A percentile compares a stretch with the other conserved stretches of the same genome.
Evolutionary conservation across 2,888 invertebrate species (phyloP).

Genomic region (Onchidella celtica): DNA sequence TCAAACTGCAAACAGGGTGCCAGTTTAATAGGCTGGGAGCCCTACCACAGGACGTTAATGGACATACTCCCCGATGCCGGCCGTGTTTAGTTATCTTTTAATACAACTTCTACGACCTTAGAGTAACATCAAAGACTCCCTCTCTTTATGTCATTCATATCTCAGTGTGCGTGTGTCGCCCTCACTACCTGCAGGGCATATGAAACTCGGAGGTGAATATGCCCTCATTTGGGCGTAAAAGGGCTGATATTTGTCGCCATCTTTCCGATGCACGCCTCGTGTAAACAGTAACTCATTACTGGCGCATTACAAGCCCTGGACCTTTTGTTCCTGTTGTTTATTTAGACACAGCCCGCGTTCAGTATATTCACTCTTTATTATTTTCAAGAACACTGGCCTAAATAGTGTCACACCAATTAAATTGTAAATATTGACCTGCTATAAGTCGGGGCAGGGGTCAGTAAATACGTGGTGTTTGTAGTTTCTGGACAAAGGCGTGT

Average conservation of each 20-base stretch:
- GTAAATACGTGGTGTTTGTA: too few species aligned
- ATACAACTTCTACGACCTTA: background rate
- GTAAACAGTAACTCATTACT: slow-evolving; percentile 18
- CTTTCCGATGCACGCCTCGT: background rate
- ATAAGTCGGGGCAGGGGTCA: too few species aligned
- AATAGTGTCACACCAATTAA: too few species aligned
- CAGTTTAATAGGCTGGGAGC: background rate
- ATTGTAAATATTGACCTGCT: too few species aligned
- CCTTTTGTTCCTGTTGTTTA: background rate
- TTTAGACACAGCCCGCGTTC: background rate
- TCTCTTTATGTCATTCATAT: background rate
- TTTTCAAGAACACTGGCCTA: too few species aligned
- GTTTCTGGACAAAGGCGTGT: too few species aligned
- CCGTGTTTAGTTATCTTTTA: background rate
- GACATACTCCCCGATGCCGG: slow-evolving; percentile 6
- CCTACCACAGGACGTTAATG: background rate
- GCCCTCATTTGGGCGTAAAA: background rate
- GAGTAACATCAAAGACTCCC: background rate
- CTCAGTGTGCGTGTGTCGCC: slow-evolving; percentile 1
- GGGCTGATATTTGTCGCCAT: background rate
- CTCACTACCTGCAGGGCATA: background rate
- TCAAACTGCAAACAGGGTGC: background rate
- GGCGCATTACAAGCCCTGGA: background rate
- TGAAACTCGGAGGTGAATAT: background rate
- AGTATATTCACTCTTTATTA: too few species aligned